These are phyloP conservation scores for Percopsis transmontana DNA, from an alignment of 2,113 vertebrate species.

Conservation along the genomic window DNA sequence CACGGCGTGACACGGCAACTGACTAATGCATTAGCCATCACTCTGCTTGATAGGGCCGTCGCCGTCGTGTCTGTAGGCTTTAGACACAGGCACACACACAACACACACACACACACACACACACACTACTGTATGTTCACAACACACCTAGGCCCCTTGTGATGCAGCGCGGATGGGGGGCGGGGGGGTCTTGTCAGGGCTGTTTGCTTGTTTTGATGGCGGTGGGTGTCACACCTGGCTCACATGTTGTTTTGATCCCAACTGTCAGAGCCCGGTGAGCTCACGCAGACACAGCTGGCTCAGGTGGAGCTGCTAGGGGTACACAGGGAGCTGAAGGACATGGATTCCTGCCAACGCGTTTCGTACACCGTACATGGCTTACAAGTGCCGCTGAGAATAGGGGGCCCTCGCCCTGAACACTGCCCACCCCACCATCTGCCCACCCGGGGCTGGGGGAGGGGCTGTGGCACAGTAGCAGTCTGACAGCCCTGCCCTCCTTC, in stretches of 20 bases:
- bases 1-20: conserved; percentile 56
- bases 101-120: conserved; percentile 11
- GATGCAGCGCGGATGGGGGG: conserved; percentile 47
- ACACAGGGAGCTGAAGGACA: conserved; percentile 74
- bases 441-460: conserved; percentile 36
- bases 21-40: conserved; percentile 63
- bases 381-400: conserved; percentile 63
- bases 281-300: conserved; percentile 72
- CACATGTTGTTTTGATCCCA: conserved; percentile 75
- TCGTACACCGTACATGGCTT: conserved; percentile 74
- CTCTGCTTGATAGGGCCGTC: conserved; percentile 42
- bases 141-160: conserved; percentile 47
- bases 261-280: conserved; percentile 71
- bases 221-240: conserved; percentile 63
- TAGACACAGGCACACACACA: conserved; percentile 17
- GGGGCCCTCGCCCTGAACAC: conserved; percentile 49
- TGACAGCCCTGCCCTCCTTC: conserved; percentile 56
- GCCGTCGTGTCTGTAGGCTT: conserved; percentile 2
- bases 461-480: conserved; percentile 43
- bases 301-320: conserved; percentile 65
- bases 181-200: conserved; percentile 44
- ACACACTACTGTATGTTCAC: not conserved
- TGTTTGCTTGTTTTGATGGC: conserved; percentile 60
- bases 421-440: conserved; percentile 75
- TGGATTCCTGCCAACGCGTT: conserved; percentile 78